Evolutionary conservation across 1,140 invertebrate species (phyloP).

Genomic region (Brachionus plicatilis): DNA sequence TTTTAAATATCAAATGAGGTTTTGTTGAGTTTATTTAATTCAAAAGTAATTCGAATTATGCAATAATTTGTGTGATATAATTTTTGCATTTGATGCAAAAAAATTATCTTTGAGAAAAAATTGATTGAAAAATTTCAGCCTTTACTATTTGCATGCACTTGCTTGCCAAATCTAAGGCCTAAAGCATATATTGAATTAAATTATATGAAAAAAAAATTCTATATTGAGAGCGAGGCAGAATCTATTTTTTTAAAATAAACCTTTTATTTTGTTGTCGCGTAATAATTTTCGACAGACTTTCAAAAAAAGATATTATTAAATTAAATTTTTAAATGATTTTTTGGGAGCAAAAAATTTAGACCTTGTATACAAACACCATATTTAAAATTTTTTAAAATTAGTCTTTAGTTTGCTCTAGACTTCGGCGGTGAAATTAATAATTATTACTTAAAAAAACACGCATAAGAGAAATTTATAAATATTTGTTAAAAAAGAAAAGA

Average conservation of each 20-base stretch:
- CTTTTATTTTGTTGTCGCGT: not conserved
- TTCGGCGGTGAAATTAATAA: not conserved
- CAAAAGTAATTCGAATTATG: not conserved
- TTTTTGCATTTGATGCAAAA: not conserved
- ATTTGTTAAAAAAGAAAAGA: not conserved
- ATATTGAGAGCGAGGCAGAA: not conserved
- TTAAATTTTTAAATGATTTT: not conserved
- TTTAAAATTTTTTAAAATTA: not conserved
- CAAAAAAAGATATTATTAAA: not conserved
- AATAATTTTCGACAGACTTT: not conserved
- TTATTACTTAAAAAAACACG: not conserved
- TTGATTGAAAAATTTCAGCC: not conserved
- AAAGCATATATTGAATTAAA: not conserved
- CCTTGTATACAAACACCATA: not conserved
- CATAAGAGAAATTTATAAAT: not conserved
- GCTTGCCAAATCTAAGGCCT: not conserved
- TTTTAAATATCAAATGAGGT: too few relatives aligned
- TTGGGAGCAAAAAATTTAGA: not conserved
- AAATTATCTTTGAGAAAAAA: not conserved
- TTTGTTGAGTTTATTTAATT: not conserved
- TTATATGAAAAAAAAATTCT: not conserved
- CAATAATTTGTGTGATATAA: not conserved
- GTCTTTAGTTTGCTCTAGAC: not conserved
- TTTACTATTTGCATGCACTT: not conserved
- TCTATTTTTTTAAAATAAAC: not conserved